Base-by-base conservation (phyloP, 2,797 vertebrate species). In the Tympanoctomys barrerae region DNA sequence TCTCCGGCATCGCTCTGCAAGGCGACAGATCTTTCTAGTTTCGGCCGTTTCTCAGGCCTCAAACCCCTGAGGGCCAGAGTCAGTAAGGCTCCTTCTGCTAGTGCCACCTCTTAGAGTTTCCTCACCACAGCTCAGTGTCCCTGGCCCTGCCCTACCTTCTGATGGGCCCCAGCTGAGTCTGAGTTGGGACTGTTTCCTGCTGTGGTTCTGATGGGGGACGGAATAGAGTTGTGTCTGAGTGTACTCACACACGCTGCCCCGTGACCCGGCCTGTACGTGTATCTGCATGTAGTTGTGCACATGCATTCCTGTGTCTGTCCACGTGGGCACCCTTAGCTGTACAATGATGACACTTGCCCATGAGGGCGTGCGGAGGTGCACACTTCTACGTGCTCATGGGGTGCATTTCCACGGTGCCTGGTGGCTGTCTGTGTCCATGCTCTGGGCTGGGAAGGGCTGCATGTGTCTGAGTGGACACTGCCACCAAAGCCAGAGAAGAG, bases 101-200 rank as follows among this genome's bases (percentile, higher is more conserved):
- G 33, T 19, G 66, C 66, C 33, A 36, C n/a, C 66, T 46, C 46
- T 28, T 5, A 5, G 16, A 1, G 42, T 36, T 26, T 19, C 31
- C 0, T n/a, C 1, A 11, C 9, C 6, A 61, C 24, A 16, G 75
- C 21, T 12, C 0, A 0, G 19, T 54, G 42, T 77, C 54, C 64
- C 52, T 90, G 12, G 7, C 46, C n/a, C 22, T 28, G 12, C n/a
- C 59, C 14, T 90, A 4, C 81, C 89, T 78, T 81, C 54, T 49
- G 33, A 70, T 87, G 39, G 49, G 7, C 24, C 8, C n/a, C 24
- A 42, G 26, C 49, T 86, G 52, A 21, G 14, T 68, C 61, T 78
- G 91, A 62, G 22, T 21, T 46, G 31, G 61, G 28, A 16, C 2
- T 22, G 61, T 62, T 85, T 59, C 79, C 85, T 49, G 28, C 73